A percentile compares a stretch with the other conserved stretches of the same genome.
Conservation (phyloP, 2,888 invertebrate genomes). For the Eupsilia transversa region DNA sequence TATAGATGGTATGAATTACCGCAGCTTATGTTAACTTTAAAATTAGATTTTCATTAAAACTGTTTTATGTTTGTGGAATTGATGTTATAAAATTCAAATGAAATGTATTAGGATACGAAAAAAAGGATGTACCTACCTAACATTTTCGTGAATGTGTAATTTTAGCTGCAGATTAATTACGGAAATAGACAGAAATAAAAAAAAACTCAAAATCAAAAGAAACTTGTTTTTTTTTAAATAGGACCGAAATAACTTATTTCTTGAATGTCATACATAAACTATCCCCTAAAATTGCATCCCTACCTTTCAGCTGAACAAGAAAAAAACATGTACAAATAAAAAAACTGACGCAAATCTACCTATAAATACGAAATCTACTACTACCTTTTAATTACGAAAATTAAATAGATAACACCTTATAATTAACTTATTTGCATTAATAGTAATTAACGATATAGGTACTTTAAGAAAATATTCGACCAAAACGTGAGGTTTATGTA, state of each 20-base stretch:
- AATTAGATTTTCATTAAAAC: constrained; percentile 16
- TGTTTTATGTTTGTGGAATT: too few relatives aligned
- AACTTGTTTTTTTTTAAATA: background rate
- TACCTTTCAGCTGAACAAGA: background rate
- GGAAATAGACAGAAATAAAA: constrained; percentile 11
- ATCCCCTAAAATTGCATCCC: background rate
- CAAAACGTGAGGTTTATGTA: constrained; percentile 26
- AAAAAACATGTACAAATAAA: background rate
- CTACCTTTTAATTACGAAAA: background rate
- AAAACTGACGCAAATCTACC: background rate
- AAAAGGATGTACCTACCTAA: background rate
- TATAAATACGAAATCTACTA: background rate
- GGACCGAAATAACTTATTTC: background rate
- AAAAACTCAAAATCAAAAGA: background rate
- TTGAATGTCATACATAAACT: background rate
- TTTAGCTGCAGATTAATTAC: background rate
- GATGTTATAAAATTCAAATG: background rate
- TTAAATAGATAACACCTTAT: background rate
- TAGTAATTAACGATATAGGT: background rate
- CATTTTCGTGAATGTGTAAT: background rate
- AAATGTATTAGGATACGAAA: background rate
- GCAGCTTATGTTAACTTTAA: constrained; percentile 28
- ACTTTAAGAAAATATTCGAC: constrained; percentile 10
- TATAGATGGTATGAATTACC: constrained; percentile 49
- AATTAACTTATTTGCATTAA: constrained; percentile 6